These are phyloP conservation scores for Brachypterus glaber DNA, from an alignment of 2,888 invertebrate genomes.

Conservation along the genomic window DNA sequence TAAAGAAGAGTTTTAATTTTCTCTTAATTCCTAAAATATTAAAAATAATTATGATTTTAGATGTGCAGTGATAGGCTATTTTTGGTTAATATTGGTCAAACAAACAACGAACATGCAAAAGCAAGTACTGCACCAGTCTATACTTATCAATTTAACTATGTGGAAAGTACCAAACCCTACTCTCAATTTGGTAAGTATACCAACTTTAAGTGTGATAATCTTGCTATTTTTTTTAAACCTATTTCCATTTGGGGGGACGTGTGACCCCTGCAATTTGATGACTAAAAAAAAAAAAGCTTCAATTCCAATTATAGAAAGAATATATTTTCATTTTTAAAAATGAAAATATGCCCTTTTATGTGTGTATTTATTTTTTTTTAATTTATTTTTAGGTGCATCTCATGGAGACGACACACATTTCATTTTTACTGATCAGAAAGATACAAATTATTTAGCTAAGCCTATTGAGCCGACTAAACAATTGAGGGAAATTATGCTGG, in stretches of 20 bases:
- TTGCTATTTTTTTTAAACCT: too few relatives aligned
- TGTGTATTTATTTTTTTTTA: constrained; percentile 46
- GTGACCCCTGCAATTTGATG: too few relatives aligned
- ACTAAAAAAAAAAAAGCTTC: too few relatives aligned
- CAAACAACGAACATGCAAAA: constrained; percentile 51
- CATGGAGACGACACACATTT: constrained; percentile 54
- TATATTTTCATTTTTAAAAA: too few relatives aligned
- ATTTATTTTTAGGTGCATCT: constrained; percentile 50
- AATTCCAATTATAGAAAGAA: too few relatives aligned
- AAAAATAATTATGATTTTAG: constrained; percentile 16
- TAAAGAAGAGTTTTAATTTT: too few relatives aligned
- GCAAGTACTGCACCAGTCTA: constrained; percentile 51
- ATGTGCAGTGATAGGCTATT: constrained; percentile 58
- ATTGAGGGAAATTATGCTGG: constrained; percentile 46
- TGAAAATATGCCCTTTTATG: constrained; percentile 49
- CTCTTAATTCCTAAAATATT: too few relatives aligned
- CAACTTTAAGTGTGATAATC: too few relatives aligned
- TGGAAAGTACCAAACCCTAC: too few relatives aligned
- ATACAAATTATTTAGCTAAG: constrained; percentile 33
- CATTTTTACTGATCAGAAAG: constrained; percentile 43
- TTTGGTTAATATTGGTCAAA: constrained; percentile 47
- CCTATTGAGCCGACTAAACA: constrained; percentile 41
- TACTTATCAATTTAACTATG: constrained; percentile 55
- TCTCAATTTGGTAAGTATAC: too few relatives aligned
- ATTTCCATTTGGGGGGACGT: too few relatives aligned